Conservation (phyloP, 2,888 invertebrate genomes). For the Dastarcus helophoroides region DNA sequence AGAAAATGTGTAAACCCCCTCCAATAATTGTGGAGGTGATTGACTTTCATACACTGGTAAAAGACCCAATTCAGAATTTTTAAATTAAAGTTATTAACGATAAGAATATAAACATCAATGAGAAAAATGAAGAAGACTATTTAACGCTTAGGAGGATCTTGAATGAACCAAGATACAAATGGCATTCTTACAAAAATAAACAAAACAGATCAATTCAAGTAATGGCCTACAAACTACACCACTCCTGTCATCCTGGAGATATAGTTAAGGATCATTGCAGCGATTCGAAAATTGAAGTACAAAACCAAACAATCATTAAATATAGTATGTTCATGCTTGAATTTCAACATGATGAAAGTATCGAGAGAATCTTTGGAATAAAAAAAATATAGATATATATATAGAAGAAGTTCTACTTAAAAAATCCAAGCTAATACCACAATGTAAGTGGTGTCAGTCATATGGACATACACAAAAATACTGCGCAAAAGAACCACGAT, state of each 20-base stretch:
- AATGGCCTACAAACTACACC: constrained; percentile 2
- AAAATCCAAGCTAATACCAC: constrained; percentile 12
- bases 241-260: constrained; percentile 1
- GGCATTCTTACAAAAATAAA: constrained; percentile 7
- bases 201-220: constrained; percentile 5
- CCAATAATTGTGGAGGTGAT: too few species aligned
- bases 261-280: constrained; percentile 7
- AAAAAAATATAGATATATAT: constrained; percentile 8
- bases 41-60: too few species aligned
- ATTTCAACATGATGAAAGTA: constrained; percentile 10
- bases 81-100: constrained; percentile 2
- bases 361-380: constrained; percentile 9
- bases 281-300: constrained; percentile 10
- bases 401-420: constrained; percentile 9
- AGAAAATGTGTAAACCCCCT: too few species aligned
- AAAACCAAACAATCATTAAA: constrained; percentile 9
- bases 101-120: constrained; percentile 3
- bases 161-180: constrained; percentile 4
- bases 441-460: constrained; percentile 16
- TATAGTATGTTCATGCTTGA: constrained; percentile 10
- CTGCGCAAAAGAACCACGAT: constrained; percentile 15
- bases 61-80: too few species aligned
- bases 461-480: constrained; percentile 18
- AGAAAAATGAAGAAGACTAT: constrained; percentile 1
- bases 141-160: constrained; percentile 2